phyloP scores from a whole-genome alignment of 2,888 invertebrate species.

The Theodoxus fluviatilis region DNA sequence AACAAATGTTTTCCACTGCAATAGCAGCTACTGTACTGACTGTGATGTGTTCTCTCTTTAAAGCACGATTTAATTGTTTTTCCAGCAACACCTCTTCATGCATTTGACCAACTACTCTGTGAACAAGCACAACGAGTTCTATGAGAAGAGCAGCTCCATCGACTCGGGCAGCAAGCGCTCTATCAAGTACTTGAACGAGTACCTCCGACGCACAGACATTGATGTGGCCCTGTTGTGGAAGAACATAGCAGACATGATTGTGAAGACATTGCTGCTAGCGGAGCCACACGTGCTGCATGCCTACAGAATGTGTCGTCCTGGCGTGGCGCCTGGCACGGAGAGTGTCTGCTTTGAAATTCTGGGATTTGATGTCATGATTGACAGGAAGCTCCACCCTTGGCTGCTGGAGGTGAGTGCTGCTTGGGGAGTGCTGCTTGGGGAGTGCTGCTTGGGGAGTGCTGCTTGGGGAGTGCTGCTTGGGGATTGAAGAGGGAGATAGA shows the following conservation, averaged over 20 bases:
- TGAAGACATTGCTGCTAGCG: constrained; percentile 61
- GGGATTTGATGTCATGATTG: constrained; percentile 65
- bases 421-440: no score
- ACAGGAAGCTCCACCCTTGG: constrained; percentile 64
- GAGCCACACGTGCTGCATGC: constrained; percentile 64
- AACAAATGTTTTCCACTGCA: background rate
- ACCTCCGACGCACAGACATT: constrained; percentile 59
- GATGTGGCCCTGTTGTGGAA: constrained; percentile 61
- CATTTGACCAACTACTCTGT: constrained; percentile 66
- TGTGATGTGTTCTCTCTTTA: no score
- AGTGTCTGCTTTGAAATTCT: constrained; percentile 66
- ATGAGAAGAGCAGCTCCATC: constrained; percentile 56
- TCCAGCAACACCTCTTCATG: constrained; percentile 63
- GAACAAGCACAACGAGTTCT: constrained; percentile 65
- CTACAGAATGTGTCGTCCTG: constrained; percentile 66
- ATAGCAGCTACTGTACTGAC: no score
- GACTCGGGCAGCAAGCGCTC: constrained; percentile 64
- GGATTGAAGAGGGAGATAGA: no score
- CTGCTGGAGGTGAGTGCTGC: constrained; percentile 59
- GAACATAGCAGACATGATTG: constrained; percentile 63
- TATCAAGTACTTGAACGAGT: constrained; percentile 61
- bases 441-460: no score
- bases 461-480: no score
- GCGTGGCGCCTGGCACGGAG: constrained; percentile 56
- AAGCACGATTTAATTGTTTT: background rate